Conservation (phyloP, 64 coral and sea anemone species). For the Actinia tenebrosa region DNA sequence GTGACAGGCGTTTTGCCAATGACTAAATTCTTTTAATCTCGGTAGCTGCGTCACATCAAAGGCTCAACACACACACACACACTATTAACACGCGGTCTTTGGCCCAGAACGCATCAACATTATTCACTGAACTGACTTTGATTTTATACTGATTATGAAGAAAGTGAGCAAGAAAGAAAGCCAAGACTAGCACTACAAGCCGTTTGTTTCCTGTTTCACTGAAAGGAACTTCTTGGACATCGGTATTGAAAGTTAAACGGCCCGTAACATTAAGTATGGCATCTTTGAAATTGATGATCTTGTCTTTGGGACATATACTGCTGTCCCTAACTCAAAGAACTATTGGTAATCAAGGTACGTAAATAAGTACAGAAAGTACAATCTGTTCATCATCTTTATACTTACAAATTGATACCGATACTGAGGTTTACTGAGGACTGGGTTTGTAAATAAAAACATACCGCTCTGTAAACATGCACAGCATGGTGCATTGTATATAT, state of each 20-base stretch:
- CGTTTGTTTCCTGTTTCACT: background rate
- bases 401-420: too few relatives aligned
- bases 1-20: conserved; percentile 5
- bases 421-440: too few relatives aligned
- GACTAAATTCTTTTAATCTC: background rate
- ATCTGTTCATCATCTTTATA: background rate
- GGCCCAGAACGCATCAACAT: background rate
- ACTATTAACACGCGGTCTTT: background rate
- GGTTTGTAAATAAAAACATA: background rate
- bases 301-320: background rate
- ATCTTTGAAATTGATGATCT: background rate
- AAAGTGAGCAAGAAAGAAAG: background rate
- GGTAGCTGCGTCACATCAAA: background rate
- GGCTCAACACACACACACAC: too few relatives aligned
- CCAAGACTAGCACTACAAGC: background rate
- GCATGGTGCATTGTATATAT: background rate
- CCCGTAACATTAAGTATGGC: background rate
- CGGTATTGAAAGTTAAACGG: too few relatives aligned
- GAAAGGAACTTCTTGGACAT: background rate
- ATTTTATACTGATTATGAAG: background rate
- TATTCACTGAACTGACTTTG: background rate
- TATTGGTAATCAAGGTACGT: background rate
- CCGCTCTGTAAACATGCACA: background rate
- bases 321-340: background rate
- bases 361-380: background rate